Evolutionary conservation across 2,888 invertebrate species (phyloP), one percentile per base, ranked within the genome.

Genomic region (Pemphredon lugubris): DNA sequence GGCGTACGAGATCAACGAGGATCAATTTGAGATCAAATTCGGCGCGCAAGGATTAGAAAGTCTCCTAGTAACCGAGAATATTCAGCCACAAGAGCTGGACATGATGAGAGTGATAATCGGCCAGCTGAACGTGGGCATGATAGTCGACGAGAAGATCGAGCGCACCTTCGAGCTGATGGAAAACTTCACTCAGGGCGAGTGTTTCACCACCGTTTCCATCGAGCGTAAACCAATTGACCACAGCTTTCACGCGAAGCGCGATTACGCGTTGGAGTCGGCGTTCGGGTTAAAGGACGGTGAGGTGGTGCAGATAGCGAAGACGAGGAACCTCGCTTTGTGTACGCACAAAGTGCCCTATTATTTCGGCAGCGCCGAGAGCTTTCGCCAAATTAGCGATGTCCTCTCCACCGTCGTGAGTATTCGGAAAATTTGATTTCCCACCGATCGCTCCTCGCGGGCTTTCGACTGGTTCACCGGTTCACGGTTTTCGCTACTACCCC

Each of bases 1-100:
- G 9, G 67, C 73, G 1, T 77, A 77, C 54, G 72, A 74, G 32
- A 72, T 84, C 26, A 74, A 69, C n/a, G 58, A 65, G 37, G 78
- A 83, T 2, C 72, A 61, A 9, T 83, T 86, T 45, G 85, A 86
- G 50, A 68, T 87, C 47, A 79, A 61, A 14, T 86, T 86, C 67
- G 72, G 68, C 16, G 71, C 65, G 4, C 61, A 74, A 13, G 84
- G 85, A 0, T 50, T 86, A 20, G 64, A 80, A 0, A 73, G 72
- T 18, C 72, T 86, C 0, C 16, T 84, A 2, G 82, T 86, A 1
- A 76, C 81, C 6, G 74, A 74, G 20, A 75, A 71, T 2, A 72
- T 81, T 1, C 73, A 74, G 11, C 77, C 79, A 5, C 47, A 64
- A 11, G 64, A 79, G 39, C 48, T 86, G 6, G 84, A 86, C 42